A percentile compares a stretch with the other conserved stretches of the same genome.
Conservation (phyloP, 2,797 vertebrate genomes). For the Simalia tracyae region DNA sequence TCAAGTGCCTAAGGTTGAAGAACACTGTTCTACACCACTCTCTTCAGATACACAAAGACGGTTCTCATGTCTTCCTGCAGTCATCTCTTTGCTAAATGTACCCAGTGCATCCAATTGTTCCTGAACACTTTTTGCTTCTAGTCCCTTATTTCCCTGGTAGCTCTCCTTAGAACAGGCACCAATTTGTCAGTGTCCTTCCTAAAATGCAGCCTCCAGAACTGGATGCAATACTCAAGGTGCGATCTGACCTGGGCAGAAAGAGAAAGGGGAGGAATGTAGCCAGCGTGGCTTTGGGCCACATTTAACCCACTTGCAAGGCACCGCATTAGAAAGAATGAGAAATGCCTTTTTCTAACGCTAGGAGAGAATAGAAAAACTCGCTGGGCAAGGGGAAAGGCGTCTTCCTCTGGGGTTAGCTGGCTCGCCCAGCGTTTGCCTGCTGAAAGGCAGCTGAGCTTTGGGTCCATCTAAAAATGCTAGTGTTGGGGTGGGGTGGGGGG, state of each 20-base stretch:
- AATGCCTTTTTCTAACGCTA: background rate
- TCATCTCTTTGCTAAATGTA: too few relatives aligned
- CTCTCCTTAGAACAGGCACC: too few relatives aligned
- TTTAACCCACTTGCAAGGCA: background rate
- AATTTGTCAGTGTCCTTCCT: too few relatives aligned
- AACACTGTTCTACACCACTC: too few relatives aligned
- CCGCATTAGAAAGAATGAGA: background rate
- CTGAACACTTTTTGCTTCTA: too few relatives aligned
- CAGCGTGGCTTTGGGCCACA: background rate
- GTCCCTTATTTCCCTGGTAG: too few relatives aligned
- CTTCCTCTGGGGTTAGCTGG: background rate
- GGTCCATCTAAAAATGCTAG: background rate
- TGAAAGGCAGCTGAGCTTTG: background rate
- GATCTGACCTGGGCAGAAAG: background rate
- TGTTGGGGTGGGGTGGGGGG: background rate
- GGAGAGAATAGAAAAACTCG: background rate
- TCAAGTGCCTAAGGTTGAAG: too few relatives aligned
- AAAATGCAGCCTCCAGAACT: too few relatives aligned
- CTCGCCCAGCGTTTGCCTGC: background rate
- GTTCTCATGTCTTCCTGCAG: too few relatives aligned
- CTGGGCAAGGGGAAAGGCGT: background rate
- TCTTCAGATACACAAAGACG: too few relatives aligned
- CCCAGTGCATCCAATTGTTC: too few relatives aligned
- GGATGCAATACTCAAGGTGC: background rate
- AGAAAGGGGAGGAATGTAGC: background rate